Evolutionary conservation across 1,140 invertebrate genomes (phyloP).

Genomic region (Drosophila fuyamai): DNA sequence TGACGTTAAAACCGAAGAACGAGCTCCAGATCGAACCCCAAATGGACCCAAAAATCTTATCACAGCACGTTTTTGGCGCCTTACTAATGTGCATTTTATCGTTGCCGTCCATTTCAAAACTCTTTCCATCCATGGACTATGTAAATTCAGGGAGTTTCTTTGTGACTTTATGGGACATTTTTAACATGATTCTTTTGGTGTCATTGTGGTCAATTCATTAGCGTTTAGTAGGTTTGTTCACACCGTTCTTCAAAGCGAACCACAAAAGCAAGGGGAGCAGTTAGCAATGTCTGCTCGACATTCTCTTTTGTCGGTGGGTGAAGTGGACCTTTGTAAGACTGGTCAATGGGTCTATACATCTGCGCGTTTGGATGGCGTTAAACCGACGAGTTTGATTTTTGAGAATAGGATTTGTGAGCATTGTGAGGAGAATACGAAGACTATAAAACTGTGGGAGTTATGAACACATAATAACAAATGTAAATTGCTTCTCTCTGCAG

Average conservation of each 20-base stretch:
- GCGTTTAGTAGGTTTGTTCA: slow-evolving; percentile 77
- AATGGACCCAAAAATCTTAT: slow-evolving; percentile 57
- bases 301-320: slow-evolving; percentile 42
- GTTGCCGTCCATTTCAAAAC: slow-evolving; percentile 34
- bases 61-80: slow-evolving; percentile 75
- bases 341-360: slow-evolving; percentile 7
- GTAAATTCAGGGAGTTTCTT: slow-evolving; percentile 76
- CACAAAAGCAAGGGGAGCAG: slow-evolving; percentile 30
- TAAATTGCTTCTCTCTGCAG: slow-evolving; percentile 18
- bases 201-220: slow-evolving; percentile 68
- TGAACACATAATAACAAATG: slow-evolving; percentile 17
- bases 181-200: slow-evolving; percentile 38
- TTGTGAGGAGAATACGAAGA: slow-evolving; percentile 9
- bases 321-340: slow-evolving; percentile 4
- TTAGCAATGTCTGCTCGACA: slow-evolving; percentile 34
- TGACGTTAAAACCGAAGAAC: neutral
- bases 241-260: slow-evolving; percentile 44
- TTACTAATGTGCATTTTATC: slow-evolving; percentile 80
- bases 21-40: slow-evolving; percentile 51
- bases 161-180: slow-evolving; percentile 50
- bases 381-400: slow-evolving; percentile 8
- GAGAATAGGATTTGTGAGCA: slow-evolving; percentile 24
- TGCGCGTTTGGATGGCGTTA: slow-evolving; percentile 22
- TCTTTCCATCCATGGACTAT: slow-evolving; percentile 25
- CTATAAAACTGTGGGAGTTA: slow-evolving; percentile 38